Percentiles rank a stretch among this genome's conserved stretches.
phyloP scores from a whole-genome alignment of 2,888 invertebrate species.

The Lysandra bellargus region DNA sequence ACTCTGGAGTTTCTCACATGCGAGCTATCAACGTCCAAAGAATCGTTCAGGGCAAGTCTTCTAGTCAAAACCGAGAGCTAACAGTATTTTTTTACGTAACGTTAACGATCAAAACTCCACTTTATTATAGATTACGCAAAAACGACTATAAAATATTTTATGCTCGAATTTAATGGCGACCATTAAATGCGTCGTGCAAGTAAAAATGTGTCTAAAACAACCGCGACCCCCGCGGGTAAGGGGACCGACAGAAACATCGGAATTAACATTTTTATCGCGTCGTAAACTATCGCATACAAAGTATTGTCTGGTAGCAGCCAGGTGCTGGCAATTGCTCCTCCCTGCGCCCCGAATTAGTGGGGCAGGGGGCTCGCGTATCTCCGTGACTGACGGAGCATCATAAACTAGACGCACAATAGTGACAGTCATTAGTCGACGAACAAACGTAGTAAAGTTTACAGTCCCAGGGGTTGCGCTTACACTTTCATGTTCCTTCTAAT shows the following conservation, averaged over 20 bases:
- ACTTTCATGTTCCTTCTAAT: not conserved
- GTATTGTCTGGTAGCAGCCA: not conserved
- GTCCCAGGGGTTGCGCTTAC: not conserved
- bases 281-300: slow-evolving; percentile 6
- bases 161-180: not conserved
- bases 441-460: not conserved
- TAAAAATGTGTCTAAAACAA: slow-evolving; percentile 17
- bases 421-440: slow-evolving; percentile 3
- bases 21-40: not conserved
- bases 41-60: not conserved
- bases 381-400: not conserved
- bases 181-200: not conserved
- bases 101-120: not conserved
- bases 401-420: not conserved
- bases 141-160: slow-evolving; percentile 26
- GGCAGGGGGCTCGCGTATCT: not conserved
- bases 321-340: not conserved
- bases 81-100: not conserved
- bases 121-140: slow-evolving; percentile 11
- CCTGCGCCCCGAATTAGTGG: not conserved
- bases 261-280: not conserved
- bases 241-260: not conserved
- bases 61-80: not conserved
- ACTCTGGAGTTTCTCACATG: not conserved
- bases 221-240: not conserved